A percentile compares a stretch with the other conserved stretches of the same genome.
These are phyloP conservation scores for Sebastolobus alascanus DNA, from an alignment of 2,797 vertebrate species.

Conservation along the genomic window DNA sequence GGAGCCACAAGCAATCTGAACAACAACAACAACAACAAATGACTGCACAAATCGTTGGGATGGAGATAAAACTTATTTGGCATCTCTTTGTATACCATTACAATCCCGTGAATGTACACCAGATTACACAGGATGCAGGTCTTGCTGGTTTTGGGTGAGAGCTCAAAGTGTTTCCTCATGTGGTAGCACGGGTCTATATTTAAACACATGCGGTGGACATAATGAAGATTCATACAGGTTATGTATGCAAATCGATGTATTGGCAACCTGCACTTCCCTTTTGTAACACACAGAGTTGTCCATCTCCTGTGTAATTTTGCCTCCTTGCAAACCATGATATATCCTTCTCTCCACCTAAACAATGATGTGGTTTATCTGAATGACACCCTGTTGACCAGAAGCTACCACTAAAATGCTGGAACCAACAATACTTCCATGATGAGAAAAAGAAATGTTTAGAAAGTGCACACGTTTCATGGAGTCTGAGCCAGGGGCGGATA, in stretches of 20 bases:
- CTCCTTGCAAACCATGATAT: conserved; percentile 68
- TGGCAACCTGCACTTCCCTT: conserved; percentile 66
- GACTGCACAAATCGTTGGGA: conserved; percentile 78
- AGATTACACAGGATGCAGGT: conserved; percentile 73
- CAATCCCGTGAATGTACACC: conserved; percentile 56
- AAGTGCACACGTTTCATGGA: conserved; percentile 69
- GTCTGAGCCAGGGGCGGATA: conserved; percentile 43
- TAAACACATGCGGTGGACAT: conserved; percentile 70
- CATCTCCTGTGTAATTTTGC: conserved; percentile 76
- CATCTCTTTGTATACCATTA: conserved; percentile 68
- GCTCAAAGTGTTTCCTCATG: conserved; percentile 54
- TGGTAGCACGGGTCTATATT: conserved; percentile 65
- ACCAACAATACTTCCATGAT: conserved; percentile 49
- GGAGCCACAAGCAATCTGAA: conserved; percentile 75
- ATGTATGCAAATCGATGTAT: conserved; percentile 67
- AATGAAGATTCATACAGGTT: conserved; percentile 76
- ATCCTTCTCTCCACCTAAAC: conserved; percentile 69
- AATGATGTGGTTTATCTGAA: conserved; percentile 70
- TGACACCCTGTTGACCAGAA: conserved; percentile 74
- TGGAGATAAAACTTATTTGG: conserved; percentile 75
- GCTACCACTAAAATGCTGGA: conserved; percentile 48
- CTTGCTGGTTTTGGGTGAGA: conserved; percentile 62
- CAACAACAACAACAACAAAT: conserved; percentile 74
- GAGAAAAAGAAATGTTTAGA: conserved; percentile 62
- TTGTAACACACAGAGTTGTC: conserved; percentile 57